Evolutionary conservation across 2,113 vertebrate species (phyloP).

Genomic region (Nettapus auritus): DNA sequence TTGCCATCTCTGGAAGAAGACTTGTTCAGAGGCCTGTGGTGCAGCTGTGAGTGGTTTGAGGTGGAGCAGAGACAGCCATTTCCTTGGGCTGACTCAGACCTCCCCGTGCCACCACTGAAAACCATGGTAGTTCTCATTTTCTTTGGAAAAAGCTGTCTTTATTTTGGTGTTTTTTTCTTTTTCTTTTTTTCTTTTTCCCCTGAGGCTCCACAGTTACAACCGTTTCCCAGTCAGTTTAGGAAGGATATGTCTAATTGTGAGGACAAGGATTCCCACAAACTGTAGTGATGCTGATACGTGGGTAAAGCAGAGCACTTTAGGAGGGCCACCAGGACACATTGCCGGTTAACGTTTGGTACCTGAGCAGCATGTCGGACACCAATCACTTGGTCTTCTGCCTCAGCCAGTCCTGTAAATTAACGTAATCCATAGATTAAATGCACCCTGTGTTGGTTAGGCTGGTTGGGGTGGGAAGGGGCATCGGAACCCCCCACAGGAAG

Average conservation of each 20-base stretch:
- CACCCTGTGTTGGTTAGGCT: neutral
- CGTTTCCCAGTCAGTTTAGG: neutral
- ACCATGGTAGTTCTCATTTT: neutral
- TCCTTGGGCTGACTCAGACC: conserved; percentile 22
- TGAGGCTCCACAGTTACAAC: neutral
- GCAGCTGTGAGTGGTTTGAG: neutral
- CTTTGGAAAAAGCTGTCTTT: conserved; percentile 12
- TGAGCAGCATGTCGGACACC: neutral
- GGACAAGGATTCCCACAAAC: neutral
- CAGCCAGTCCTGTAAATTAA: fast-evolving
- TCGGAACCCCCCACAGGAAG: neutral
- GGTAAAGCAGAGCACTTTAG: neutral
- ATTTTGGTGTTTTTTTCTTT: neutral
- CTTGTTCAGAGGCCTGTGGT: fast-evolving
- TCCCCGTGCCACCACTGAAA: conserved; percentile 8
- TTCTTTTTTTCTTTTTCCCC: neutral
- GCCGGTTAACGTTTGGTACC: fast-evolving
- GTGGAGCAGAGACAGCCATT: neutral
- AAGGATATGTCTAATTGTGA: neutral
- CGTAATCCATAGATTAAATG: neutral
- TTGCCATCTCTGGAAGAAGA: neutral
- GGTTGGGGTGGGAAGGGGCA: neutral
- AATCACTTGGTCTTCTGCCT: neutral
- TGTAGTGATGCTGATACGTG: fast-evolving
- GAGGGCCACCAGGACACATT: neutral